A percentile compares a stretch with the other conserved stretches of the same genome.
These are phyloP conservation scores for Zeuzera pyrina DNA, from an alignment of 2,888 invertebrate genomes.

Conservation along the genomic window DNA sequence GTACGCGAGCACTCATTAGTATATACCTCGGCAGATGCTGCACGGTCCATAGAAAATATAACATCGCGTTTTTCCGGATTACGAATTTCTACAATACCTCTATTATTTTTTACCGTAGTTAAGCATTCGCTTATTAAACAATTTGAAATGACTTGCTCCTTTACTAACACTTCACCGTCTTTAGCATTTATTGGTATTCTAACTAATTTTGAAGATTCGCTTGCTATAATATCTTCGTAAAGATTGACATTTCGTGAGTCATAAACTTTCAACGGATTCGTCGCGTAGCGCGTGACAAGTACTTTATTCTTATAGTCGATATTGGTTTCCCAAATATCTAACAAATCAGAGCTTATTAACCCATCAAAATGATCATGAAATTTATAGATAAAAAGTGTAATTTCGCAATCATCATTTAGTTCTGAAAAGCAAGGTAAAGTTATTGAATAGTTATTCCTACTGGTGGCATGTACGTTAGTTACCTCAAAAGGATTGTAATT, in stretches of 20 bases:
- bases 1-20: constrained; percentile 9
- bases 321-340: constrained; percentile 15
- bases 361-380: constrained; percentile 25
- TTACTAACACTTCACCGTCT: constrained; percentile 15
- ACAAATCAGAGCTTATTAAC: constrained; percentile 19
- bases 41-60: constrained; percentile 11
- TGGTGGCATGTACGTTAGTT: constrained; percentile 16
- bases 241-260: constrained; percentile 18
- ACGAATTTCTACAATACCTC: constrained; percentile 11
- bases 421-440: constrained; percentile 17
- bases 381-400: constrained; percentile 18
- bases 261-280: constrained; percentile 14
- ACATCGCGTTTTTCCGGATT: constrained; percentile 15
- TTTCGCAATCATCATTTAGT: constrained; percentile 9
- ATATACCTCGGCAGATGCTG: constrained; percentile 8
- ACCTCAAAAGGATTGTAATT: constrained; percentile 15
- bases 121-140: constrained; percentile 18
- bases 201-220: constrained; percentile 15
- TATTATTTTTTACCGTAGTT: too few species aligned
- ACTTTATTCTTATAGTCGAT: constrained; percentile 17
- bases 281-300: constrained; percentile 9
- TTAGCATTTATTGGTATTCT: constrained; percentile 13
- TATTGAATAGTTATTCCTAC: constrained; percentile 19
- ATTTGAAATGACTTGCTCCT: constrained; percentile 15
- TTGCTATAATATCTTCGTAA: constrained; percentile 21